Conservation (phyloP, 2,888 invertebrate genomes). For the Latrodectus hesperus region DNA sequence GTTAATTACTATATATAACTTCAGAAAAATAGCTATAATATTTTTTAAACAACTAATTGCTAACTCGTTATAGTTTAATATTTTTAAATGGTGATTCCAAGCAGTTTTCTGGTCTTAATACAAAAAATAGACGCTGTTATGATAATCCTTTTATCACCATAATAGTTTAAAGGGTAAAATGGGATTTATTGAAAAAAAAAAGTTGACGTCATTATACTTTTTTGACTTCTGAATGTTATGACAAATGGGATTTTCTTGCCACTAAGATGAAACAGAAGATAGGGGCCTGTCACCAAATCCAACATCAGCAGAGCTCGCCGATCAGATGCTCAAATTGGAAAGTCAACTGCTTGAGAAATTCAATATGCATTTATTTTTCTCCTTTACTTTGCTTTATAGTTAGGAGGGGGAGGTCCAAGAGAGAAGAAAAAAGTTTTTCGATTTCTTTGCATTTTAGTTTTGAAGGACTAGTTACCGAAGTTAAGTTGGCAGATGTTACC, state of each 20-base stretch:
- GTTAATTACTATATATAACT: too few species aligned
- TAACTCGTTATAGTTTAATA: too few species aligned
- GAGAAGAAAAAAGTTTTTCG: conserved; percentile 13
- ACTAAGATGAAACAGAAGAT: not conserved
- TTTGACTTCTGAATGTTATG: not conserved
- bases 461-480: conserved; percentile 47
- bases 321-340: not conserved
- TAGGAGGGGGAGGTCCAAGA: conserved; percentile 20
- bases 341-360: conserved; percentile 16
- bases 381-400: not conserved
- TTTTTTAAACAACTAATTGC: too few species aligned
- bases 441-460: conserved; percentile 34
- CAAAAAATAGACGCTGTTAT: too few species aligned
- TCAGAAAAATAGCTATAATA: too few species aligned
- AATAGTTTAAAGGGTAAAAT: too few species aligned
- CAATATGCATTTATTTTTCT: conserved; percentile 11
- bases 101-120: too few species aligned
- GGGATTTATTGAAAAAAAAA: not conserved
- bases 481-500: conserved; percentile 61
- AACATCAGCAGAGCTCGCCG: not conserved
- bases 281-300: not conserved
- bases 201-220: not conserved
- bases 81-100: too few species aligned
- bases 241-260: not conserved
- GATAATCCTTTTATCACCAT: too few species aligned